Evolutionary conservation across 2,113 vertebrate species (phyloP).

Genomic region (Canis aureus): DNA sequence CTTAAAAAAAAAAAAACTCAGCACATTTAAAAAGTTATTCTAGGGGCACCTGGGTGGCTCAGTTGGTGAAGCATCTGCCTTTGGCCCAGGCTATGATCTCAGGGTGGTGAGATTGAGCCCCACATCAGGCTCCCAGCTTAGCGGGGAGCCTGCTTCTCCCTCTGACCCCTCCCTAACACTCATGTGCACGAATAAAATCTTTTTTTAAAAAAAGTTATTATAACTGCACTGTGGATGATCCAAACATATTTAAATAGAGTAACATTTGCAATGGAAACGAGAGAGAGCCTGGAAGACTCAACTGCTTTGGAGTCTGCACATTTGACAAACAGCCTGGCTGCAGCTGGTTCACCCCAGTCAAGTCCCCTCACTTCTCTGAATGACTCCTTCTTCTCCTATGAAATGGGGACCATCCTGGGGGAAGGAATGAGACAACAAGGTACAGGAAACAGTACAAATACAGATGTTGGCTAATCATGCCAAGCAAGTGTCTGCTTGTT

Average conservation of each 20-base stretch:
- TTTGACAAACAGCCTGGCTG: background rate
- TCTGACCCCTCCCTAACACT: no score
- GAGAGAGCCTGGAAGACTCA: background rate
- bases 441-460: accelerated
- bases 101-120: no score
- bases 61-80: background rate
- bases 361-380: background rate
- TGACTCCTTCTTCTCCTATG: background rate
- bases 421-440: background rate
- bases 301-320: background rate
- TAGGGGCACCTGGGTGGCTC: background rate
- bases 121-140: no score
- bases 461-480: accelerated
- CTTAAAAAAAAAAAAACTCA: no score
- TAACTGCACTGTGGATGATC: background rate
- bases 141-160: no score
- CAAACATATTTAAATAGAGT: background rate
- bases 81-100: background rate
- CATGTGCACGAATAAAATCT: no score
- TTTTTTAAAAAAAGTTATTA: background rate
- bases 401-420: background rate
- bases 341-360: background rate
- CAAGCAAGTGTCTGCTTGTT: background rate
- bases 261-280: background rate
- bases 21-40: background rate